Base-by-base conservation (phyloP, 1,140 invertebrate species). In the Teleopsis dalmanni region DNA sequence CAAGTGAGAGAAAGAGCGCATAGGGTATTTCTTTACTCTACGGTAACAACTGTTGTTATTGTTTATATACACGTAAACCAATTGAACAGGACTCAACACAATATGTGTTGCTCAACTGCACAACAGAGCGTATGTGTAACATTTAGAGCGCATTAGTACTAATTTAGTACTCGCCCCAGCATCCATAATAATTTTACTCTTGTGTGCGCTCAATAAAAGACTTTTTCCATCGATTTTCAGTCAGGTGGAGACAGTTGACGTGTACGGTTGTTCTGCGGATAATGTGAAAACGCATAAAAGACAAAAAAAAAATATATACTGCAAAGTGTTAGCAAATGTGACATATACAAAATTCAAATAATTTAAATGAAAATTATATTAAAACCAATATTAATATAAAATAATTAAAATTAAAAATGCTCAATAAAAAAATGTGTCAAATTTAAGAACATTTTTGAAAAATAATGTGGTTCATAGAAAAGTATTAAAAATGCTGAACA, bases 231-330 rank as follows among this genome's bases (percentile, higher is more conserved):
- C 36, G 49, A 51, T 51, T 51, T 51, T 51, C 44, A 51, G 64
- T 67, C 61, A 67, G 64, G 61, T 67, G 64, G 61, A 67, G 64
- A 64, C 64, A 67, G 64, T 67, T 66, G 64, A 64, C 64, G 64
- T 62, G 64, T 59, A 59, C 61, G 64, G 64, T 66, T 66, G 62
- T 61, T 52, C 48, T 58, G 56, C 63, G 63, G 62, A 55, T 53
- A 48, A 52, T 46, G 45, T 36, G 19, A 36, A 36, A 49, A 48
- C 34, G 45, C 35, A 48, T 43, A 44, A 55, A 51, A 52, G 21
- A 40, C 40, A 26, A 43, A 36, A 29, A 29, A 29, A 29, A 8
- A 29, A 13, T 29, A 29, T 29, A 13, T 29, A 29, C 13, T 29
- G 13, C 27, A 29, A 29, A 29, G 27, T 13, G 7, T 8, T 23